Conservation (phyloP, 2,888 invertebrate species). For the Nomada hirtipes region DNA sequence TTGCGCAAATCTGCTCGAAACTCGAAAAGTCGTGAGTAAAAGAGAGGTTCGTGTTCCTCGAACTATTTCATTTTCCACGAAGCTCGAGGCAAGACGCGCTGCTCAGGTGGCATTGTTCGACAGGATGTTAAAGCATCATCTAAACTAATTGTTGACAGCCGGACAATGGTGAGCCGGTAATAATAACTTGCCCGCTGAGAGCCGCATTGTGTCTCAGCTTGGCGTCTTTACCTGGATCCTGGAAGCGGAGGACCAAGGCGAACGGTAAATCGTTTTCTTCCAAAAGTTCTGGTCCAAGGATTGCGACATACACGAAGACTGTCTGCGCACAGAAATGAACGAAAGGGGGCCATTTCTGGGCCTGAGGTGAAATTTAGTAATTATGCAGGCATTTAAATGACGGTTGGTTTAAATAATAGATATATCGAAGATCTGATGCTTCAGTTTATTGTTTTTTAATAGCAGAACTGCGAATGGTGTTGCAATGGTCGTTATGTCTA, state of each 20-base stretch:
- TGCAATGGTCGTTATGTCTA: too few species aligned
- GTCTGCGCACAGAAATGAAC: not conserved
- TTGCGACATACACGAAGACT: slow-evolving; percentile 15
- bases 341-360: not conserved
- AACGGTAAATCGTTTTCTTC: slow-evolving; percentile 26
- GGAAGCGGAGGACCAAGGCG: slow-evolving; percentile 41
- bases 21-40: not conserved
- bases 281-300: not conserved
- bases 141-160: slow-evolving; percentile 82
- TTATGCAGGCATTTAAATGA: too few species aligned
- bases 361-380: too few species aligned
- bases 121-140: slow-evolving; percentile 79
- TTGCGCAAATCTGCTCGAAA: slow-evolving; percentile 36
- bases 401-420: too few species aligned
- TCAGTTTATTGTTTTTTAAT: too few species aligned
- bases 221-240: slow-evolving; percentile 68
- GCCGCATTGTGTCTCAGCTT: slow-evolving; percentile 62
- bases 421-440: too few species aligned
- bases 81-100: slow-evolving; percentile 37
- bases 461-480: too few species aligned
- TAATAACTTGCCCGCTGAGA: slow-evolving; percentile 78
- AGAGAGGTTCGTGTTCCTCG: slow-evolving; percentile 33
- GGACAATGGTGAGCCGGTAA: slow-evolving; percentile 78
- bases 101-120: slow-evolving; percentile 70
- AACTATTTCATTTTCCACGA: slow-evolving; percentile 59